Evolutionary conservation across 2,888 invertebrate genomes (phyloP).

Genomic region (Aporophyla nigra): DNA sequence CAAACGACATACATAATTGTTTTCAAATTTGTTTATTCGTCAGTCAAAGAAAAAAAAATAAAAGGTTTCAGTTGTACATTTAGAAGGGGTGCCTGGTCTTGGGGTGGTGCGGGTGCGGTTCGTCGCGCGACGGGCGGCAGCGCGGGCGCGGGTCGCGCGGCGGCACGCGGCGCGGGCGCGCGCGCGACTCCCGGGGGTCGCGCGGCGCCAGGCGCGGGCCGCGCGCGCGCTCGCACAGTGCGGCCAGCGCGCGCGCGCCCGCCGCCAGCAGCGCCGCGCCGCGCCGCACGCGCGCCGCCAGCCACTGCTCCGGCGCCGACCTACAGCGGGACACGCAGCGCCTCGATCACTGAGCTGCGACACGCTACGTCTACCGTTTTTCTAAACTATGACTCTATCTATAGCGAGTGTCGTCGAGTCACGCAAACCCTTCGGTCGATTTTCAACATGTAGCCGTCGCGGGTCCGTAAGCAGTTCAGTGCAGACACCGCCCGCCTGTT

Average conservation of each 20-base stretch:
- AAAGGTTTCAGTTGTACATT: neutral
- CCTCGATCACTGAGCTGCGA: constrained; percentile 21
- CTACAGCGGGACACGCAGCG: constrained; percentile 33
- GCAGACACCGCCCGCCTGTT: neutral
- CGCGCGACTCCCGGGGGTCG: constrained; percentile 18
- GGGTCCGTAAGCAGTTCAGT: neutral
- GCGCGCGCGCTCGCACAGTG: constrained; percentile 44
- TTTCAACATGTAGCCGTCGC: no score
- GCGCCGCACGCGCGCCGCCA: constrained; percentile 48
- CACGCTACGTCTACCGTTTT: neutral
- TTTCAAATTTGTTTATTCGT: constrained; percentile 58
- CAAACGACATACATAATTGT: constrained; percentile 28
- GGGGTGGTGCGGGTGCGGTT: constrained; percentile 38
- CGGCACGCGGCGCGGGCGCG: constrained; percentile 19
- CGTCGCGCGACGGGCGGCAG: constrained; percentile 20
- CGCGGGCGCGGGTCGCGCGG: constrained; percentile 18
- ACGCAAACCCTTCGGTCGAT: no score
- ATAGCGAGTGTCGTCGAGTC: neutral
- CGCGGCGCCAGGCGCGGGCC: constrained; percentile 31
- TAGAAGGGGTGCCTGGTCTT: constrained; percentile 40
- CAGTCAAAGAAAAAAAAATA: constrained; percentile 65
- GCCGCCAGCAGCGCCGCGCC: constrained; percentile 34
- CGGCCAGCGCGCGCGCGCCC: constrained; percentile 50
- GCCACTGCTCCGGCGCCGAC: constrained; percentile 32
- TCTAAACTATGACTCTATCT: neutral